Conservation (phyloP, 2,113 vertebrate species). For the Hirundichthys speculiger region DNA sequence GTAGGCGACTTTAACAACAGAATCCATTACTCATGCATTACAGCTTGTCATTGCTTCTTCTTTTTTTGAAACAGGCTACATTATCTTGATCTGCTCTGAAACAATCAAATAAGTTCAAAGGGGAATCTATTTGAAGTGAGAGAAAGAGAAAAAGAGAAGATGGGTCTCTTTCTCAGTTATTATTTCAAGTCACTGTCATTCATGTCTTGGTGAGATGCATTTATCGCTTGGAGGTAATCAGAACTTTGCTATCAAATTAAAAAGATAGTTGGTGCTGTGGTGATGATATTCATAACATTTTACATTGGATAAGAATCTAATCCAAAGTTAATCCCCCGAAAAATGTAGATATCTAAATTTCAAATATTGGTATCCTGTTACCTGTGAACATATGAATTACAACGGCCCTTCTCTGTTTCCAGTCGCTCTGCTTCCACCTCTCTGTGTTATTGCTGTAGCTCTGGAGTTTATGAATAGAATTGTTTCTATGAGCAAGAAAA, state of each 20-base stretch:
- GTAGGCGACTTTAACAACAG: neutral
- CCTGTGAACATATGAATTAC: conserved; percentile 59
- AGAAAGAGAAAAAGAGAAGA: neutral
- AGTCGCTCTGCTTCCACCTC: conserved; percentile 13
- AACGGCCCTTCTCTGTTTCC: conserved; percentile 48
- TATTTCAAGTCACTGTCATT: conserved; percentile 35
- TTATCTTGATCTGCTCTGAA: conserved; percentile 6
- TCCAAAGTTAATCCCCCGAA: conserved; percentile 62
- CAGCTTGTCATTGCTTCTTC: conserved; percentile 1
- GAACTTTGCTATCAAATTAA: conserved; percentile 71
- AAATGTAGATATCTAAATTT: conserved; percentile 70
- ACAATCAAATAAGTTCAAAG: neutral
- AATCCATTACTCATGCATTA: neutral
- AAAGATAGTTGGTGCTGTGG: conserved; percentile 31
- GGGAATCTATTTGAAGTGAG: neutral
- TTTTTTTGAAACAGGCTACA: conserved; percentile 1
- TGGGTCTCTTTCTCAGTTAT: conserved; percentile 6
- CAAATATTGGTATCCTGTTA: conserved; percentile 54
- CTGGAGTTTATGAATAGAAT: no score
- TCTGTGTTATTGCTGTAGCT: conserved; percentile 6
- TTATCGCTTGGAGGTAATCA: conserved; percentile 33
- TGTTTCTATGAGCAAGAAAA: conserved; percentile 5
- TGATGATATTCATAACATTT: conserved; percentile 69
- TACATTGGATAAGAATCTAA: conserved; percentile 69
- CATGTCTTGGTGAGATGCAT: conserved; percentile 24